Evolutionary conservation across 2,888 invertebrate genomes (phyloP).

Genomic region (Drosophila recens): DNA sequence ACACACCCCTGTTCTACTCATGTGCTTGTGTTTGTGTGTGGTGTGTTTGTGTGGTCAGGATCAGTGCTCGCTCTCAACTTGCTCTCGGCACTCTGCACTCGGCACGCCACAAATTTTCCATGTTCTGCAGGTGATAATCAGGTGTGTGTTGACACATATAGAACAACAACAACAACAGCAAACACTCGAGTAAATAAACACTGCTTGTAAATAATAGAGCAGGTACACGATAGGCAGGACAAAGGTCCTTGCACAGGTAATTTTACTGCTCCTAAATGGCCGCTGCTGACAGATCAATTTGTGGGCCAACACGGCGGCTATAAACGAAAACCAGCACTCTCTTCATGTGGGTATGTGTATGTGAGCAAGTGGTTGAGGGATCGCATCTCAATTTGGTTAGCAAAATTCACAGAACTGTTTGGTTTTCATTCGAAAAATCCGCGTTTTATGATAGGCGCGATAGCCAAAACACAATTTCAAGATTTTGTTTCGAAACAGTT

Average conservation of each 20-base stretch:
- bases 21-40: neutral
- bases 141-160: slow-evolving; percentile 75
- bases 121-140: slow-evolving; percentile 76
- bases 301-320: slow-evolving; percentile 34
- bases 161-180: slow-evolving; percentile 52
- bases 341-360: slow-evolving; percentile 11
- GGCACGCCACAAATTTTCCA: slow-evolving; percentile 35
- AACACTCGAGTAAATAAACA: slow-evolving; percentile 50
- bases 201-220: slow-evolving; percentile 27
- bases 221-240: slow-evolving; percentile 50
- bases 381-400: slow-evolving; percentile 39
- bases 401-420: slow-evolving; percentile 60
- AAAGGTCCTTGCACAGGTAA: slow-evolving; percentile 39
- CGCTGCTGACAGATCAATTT: slow-evolving; percentile 75
- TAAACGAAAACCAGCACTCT: slow-evolving; percentile 27
- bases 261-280: slow-evolving; percentile 57
- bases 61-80: slow-evolving; percentile 44
- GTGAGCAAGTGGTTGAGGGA: slow-evolving; percentile 31
- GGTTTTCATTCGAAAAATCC: slow-evolving; percentile 58
- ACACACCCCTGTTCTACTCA: slow-evolving; percentile 5
- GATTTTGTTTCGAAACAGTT: slow-evolving; percentile 3
- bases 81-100: slow-evolving; percentile 23
- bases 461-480: slow-evolving; percentile 41
- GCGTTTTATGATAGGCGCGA: slow-evolving; percentile 76
- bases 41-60: slow-evolving; percentile 60